Evolutionary conservation across 2,113 vertebrate genomes (phyloP).

Genomic region (Sigmodon hispidus): DNA sequence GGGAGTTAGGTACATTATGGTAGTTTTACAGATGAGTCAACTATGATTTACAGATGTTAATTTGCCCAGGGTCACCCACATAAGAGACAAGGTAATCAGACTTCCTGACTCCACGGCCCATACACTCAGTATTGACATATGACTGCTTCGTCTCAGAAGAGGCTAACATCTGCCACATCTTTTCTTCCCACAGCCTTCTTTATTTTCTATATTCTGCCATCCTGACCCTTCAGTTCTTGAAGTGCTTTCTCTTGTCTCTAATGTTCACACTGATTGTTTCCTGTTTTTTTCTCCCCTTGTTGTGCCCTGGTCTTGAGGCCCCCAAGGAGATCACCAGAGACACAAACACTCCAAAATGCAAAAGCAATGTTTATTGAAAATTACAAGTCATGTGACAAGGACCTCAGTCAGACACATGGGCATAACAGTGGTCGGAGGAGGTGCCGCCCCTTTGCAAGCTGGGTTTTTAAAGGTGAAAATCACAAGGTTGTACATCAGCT

Average conservation of each 20-base stretch:
- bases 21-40: neutral
- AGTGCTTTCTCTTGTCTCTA: neutral
- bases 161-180: neutral
- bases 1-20: neutral
- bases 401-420: no score
- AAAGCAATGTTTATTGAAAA: no score
- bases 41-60: neutral
- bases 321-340: no score
- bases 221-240: no score
- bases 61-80: neutral
- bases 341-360: no score
- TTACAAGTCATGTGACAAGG: no score
- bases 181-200: neutral
- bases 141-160: neutral
- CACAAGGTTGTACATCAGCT: no score
- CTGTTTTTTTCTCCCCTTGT: neutral
- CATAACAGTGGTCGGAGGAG: no score
- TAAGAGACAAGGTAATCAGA: neutral
- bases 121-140: fast-evolving
- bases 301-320: no score
- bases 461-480: no score
- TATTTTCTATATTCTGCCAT: neutral
- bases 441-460: no score
- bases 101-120: no score
- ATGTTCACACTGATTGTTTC: neutral